These are phyloP conservation scores for Orthosia cruda DNA, from an alignment of 2,888 invertebrate species.

Conservation along the genomic window DNA sequence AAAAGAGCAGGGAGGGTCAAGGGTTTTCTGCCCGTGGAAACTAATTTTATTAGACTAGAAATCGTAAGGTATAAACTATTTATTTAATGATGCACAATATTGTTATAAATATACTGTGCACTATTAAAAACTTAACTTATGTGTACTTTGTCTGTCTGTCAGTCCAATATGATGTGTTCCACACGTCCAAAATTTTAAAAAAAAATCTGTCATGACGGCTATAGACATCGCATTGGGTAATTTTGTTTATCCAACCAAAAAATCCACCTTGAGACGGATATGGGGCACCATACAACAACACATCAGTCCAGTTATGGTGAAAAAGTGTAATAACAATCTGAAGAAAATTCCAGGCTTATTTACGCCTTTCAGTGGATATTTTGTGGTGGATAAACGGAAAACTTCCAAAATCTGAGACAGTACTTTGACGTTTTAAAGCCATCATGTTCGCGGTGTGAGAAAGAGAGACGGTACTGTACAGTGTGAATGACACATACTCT, in stretches of 20 bases:
- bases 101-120: not conserved
- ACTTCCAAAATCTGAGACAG: not conserved
- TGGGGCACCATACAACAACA: not conserved
- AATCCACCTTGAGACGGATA: not conserved
- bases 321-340: too few species aligned
- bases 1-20: not conserved
- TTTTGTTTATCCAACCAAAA: not conserved
- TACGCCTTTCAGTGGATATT: not conserved
- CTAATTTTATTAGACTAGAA: conserved; percentile 35
- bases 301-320: too few species aligned
- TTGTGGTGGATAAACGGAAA: not conserved
- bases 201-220: not conserved
- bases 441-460: too few species aligned
- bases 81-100: conserved; percentile 27
- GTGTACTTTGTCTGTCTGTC: conserved; percentile 36
- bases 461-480: too few species aligned
- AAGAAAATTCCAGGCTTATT: not conserved
- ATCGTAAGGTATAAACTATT: conserved; percentile 14
- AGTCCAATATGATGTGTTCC: conserved; percentile 20
- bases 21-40: conserved; percentile 28
- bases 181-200: conserved; percentile 3
- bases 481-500: too few species aligned
- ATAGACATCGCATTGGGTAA: not conserved
- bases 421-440: too few species aligned
- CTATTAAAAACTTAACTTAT: conserved; percentile 14